Base-by-base conservation (phyloP, 2,888 invertebrate species). In the Limenitis camilla region DNA sequence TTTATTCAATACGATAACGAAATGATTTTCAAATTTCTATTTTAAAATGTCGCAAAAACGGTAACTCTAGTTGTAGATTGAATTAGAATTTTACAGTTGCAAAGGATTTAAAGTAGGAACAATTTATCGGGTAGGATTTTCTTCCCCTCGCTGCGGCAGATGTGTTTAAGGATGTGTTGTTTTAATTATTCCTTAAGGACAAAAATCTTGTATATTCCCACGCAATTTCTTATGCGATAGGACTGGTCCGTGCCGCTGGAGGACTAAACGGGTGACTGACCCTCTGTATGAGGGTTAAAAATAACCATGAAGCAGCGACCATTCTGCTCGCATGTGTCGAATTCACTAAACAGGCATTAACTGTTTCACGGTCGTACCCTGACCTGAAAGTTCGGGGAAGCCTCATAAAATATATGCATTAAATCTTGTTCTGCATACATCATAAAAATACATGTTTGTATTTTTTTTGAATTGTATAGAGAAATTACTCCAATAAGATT, bases 251-350 rank as follows among this genome's bases (percentile, higher is more conserved):
- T 71, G 67, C 71, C 71, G 76, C 73, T 76, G 81, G 76, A 79
- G 80, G 78, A 79, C 76, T 81, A 73, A 67, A 70, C 77, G 84
- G 86, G 85, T 87, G 81, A 85, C 69, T 86, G 87, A 86, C 85
- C 87, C 79, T 74, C 76, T 78, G 80, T 74, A 75, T 61, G 79
- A 76, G 82, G 86, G 85, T 83, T 86, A 85, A 87, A 87, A 86
- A 86, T 86, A 86, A 85, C 81, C 74, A 71, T 77, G 76, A 76
- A 76, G 72, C 73, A 74, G 72, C 82, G 81, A 77, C 75, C 83
- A 82, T 85, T 86, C 86, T 83, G 86, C 74, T 84, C 77, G 76
- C 86, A 86, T 87, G 79, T 86, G 87, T 85, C 81, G 85, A 85
- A 85, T 86, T 83, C 77, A 84, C 81, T 82, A 82, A 84, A 83